Percentiles rank a stretch among this genome's conserved stretches.
Evolutionary conservation across 2,113 vertebrate species (phyloP).

Genomic region (Antechinus stuartii): DNA sequence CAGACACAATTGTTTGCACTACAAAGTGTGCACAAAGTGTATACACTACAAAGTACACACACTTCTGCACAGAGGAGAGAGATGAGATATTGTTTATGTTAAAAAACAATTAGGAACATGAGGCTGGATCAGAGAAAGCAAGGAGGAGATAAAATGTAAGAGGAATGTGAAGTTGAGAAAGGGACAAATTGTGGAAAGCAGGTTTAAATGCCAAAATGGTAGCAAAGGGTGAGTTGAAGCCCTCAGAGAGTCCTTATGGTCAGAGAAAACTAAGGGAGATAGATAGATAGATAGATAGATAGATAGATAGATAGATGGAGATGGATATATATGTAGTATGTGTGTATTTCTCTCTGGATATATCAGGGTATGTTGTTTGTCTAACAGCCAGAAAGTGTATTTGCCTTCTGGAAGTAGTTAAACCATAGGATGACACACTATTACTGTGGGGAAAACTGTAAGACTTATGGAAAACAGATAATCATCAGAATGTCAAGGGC

Average conservation of each 20-base stretch:
- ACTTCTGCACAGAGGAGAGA: no score
- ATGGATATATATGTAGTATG: no score
- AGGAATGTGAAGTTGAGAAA: neutral
- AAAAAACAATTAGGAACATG: no score
- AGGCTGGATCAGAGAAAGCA: neutral
- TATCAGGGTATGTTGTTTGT: neutral
- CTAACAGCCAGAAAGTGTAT: neutral
- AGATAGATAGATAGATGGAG: no score
- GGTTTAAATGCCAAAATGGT: neutral
- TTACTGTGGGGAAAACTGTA: neutral
- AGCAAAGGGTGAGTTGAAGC: neutral
- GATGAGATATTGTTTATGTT: no score
- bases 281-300: no score
- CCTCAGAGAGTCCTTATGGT: neutral
- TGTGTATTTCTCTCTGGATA: neutral
- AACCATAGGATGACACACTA: neutral
- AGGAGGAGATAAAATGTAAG: neutral
- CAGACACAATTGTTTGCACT: neutral
- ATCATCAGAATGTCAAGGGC: neutral
- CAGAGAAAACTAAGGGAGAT: no score
- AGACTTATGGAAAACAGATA: neutral
- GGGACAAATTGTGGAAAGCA: neutral
- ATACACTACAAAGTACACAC: no score
- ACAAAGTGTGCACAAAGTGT: no score
- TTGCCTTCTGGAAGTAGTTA: neutral